Evolutionary conservation across 2,797 vertebrate species (phyloP), one percentile per base, ranked within the genome.

Genomic region (Sebastes glaucus): DNA sequence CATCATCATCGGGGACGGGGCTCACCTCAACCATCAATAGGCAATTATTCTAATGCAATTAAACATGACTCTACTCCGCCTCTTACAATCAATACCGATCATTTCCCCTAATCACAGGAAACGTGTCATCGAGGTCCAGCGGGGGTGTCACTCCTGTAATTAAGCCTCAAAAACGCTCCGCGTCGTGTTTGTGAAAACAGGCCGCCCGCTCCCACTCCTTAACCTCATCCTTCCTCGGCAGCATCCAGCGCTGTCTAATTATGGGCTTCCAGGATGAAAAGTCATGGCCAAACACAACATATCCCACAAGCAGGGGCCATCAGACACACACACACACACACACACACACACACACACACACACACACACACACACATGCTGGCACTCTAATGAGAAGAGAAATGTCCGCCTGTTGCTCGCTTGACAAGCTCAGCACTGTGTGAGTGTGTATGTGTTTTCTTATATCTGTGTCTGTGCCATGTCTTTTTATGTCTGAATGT

Each of bases 31-130:
- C 74, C 84, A 74, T 92, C 92, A 90, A 93, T 93, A 94, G 55
- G 72, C 85, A 92, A 93, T 94, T 94, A 94, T 91, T 92, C 83
- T 87, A 90, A 92, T 90, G 87, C 91, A 94, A 93, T 94, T 93
- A 92, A 91, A 93, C 92, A 89, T 80, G 83, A 85, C 89, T 89
- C 80, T 78, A 81, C 85, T 71, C 71, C 82, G 75, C 69, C 76
- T 78, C 84, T 77, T 65, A n/a, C 42, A 73, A 85, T 94, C 92
- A 28, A 93, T 93, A 88, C 65, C 2, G 62, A 90, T 94, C 84
- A 90, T 92, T 93, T 91, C 85, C 86, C 87, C 66, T 90, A 93
- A 93, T 91, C 87, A 91, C 83, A 93, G 90, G 91, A 94, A 94
- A 82, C 30, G 69, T 93, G 89, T 92, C 85, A 88, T 87, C 64